Evolutionary conservation across 2,888 invertebrate genomes (phyloP), one percentile per base, ranked within the genome.

Genomic region (Siphonodentalium dalli): DNA sequence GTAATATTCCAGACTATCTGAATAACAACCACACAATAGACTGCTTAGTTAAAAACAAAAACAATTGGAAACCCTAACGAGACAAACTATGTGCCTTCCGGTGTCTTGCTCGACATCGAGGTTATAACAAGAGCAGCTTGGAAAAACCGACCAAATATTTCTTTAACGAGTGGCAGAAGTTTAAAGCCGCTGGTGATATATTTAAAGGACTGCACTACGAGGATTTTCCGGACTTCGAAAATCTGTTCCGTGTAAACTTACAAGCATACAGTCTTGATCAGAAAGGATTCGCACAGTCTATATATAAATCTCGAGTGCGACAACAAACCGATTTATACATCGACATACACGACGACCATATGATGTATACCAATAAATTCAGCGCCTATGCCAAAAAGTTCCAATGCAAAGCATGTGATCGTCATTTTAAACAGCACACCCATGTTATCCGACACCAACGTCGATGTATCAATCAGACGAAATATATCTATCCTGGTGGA

Each of bases 401-500:
- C 33, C 45, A 26, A 18, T 62, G 62, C 34, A 38, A 31, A 15
- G 51, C 29, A 11, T 62, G 62, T 42, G 56, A 54, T 13, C 52
- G 47, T 0, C 46, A 50, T n/a, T 58, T 55, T 29, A 24, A 58
- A 6, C 48, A 40, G 27, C 13, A 31, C 3, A 20, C 43, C 2
- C 8, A 56, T 44, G 42, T 57, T 0, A 42, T 39, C 44, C 45
- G 43, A 7, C 63, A 63, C 20, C 51, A 52, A 11, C 18, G n/a
- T 6, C 23, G 13, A 24, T 63, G 63, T 37, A 21, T 6, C 7
- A 54, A 45, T 27, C 42, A 42, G 15, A 57, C 51, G 9, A 51
- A 48, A 24, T 62, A 41, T 31, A 39, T 47, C 0, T 62, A 45
- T 42, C 62, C 54, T 2, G 58, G 58, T 7, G 57, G 59, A 1